Evolutionary conservation across 2,113 vertebrate genomes (phyloP).

Genomic region (Arenaria interpres): DNA sequence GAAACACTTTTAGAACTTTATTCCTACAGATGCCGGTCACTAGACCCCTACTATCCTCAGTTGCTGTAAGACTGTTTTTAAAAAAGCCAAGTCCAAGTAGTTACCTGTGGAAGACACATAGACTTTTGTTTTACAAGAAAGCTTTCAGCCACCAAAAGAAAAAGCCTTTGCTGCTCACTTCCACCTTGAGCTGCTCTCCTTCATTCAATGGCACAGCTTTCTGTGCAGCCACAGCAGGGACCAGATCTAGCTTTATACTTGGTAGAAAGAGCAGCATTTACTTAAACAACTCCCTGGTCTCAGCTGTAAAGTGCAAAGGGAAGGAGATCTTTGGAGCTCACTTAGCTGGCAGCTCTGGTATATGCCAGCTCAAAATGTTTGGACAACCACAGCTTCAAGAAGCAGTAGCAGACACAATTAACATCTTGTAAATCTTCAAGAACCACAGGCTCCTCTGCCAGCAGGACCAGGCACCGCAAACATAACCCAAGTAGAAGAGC

Average conservation of each 20-base stretch:
- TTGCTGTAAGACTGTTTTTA: background rate
- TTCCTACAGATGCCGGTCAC: background rate
- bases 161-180: background rate
- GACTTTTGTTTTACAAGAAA: background rate
- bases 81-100: background rate
- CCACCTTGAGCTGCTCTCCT: background rate
- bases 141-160: background rate
- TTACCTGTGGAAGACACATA: background rate
- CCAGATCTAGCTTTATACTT: background rate
- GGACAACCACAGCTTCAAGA: background rate
- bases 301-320: background rate
- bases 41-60: background rate
- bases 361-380: rapidly evolving
- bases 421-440: background rate
- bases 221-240: rapidly evolving
- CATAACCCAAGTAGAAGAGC: rapidly evolving
- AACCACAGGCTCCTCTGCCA: background rate
- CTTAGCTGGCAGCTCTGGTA: background rate
- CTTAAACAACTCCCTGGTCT: background rate
- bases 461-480: background rate
- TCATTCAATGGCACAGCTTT: background rate
- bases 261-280: background rate
- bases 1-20: background rate
- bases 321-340: background rate
- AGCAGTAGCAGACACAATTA: background rate